phyloP scores from a whole-genome alignment of 2,888 invertebrate species.

The Orthonevra nobilis region DNA sequence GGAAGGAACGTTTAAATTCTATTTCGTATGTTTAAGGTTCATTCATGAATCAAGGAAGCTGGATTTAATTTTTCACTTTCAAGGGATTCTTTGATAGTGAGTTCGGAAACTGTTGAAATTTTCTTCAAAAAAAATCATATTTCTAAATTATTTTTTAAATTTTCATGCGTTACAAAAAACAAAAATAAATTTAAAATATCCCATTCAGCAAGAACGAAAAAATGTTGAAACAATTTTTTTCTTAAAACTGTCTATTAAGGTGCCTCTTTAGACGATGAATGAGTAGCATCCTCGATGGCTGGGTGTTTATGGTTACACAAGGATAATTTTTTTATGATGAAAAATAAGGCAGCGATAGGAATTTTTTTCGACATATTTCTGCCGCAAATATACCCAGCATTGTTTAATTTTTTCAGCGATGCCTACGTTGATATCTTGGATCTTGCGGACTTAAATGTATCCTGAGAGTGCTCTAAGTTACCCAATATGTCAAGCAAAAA shows the following conservation, averaged over 20 bases:
- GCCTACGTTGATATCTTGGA: slow-evolving; percentile 82
- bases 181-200: slow-evolving; percentile 34
- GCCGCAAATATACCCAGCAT: slow-evolving; percentile 91
- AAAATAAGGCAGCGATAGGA: slow-evolving; percentile 82
- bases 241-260: slow-evolving; percentile 19
- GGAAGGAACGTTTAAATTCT: no score
- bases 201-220: not conserved
- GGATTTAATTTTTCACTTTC: no score
- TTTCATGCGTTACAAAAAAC: no score
- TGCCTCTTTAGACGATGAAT: slow-evolving; percentile 55
- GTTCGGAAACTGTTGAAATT: no score
- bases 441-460: slow-evolving; percentile 87
- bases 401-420: slow-evolving; percentile 80
- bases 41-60: no score
- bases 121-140: no score
- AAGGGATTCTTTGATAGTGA: no score
- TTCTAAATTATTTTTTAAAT: no score
- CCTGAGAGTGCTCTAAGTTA: slow-evolving; percentile 91
- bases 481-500: slow-evolving; percentile 87
- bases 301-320: slow-evolving; percentile 81
- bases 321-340: slow-evolving; percentile 84
- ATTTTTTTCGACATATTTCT: slow-evolving; percentile 84
- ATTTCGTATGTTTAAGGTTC: no score
- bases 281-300: slow-evolving; percentile 77
- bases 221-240: slow-evolving; percentile 1